Conservation (phyloP, 2,797 vertebrate species). For the Pantherophis alleghaniensis region DNA sequence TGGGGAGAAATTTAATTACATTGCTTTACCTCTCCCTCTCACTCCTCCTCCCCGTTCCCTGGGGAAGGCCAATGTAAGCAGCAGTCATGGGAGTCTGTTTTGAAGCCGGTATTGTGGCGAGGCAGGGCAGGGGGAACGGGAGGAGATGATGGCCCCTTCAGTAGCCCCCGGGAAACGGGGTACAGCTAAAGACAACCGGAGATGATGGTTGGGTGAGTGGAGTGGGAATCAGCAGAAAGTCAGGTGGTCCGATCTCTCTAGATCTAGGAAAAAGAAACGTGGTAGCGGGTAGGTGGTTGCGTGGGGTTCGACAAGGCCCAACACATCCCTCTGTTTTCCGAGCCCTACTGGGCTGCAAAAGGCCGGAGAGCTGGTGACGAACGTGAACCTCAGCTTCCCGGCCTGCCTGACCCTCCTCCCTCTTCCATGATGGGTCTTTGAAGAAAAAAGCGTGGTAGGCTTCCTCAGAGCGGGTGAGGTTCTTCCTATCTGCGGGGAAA, state of each 20-base stretch:
- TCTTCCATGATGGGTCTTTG: not conserved
- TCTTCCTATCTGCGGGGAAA: not conserved
- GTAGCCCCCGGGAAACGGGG: not conserved
- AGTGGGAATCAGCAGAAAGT: not conserved
- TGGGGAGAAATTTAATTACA: slow-evolving; percentile 43
- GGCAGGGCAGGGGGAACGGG: slow-evolving; percentile 29
- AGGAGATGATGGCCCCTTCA: not conserved
- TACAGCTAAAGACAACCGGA: not conserved
- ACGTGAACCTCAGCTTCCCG: not conserved
- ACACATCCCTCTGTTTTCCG: not conserved
- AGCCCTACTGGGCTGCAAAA: not conserved
- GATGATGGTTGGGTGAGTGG: not conserved
- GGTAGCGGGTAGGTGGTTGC: not conserved
- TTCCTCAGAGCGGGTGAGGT: not conserved
- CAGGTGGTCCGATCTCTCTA: no score
- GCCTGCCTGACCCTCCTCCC: not conserved
- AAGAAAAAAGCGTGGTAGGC: not conserved
- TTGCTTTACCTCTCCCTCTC: not conserved
- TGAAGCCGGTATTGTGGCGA: not conserved
- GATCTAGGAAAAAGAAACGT: not conserved
- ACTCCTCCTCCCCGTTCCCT: not conserved
- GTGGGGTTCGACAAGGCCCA: not conserved
- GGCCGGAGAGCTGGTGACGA: not conserved
- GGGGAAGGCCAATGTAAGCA: not conserved
- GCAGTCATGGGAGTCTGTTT: not conserved